Conservation (phyloP, 1,140 invertebrate genomes). For the Steinernema feltiae region DNA sequence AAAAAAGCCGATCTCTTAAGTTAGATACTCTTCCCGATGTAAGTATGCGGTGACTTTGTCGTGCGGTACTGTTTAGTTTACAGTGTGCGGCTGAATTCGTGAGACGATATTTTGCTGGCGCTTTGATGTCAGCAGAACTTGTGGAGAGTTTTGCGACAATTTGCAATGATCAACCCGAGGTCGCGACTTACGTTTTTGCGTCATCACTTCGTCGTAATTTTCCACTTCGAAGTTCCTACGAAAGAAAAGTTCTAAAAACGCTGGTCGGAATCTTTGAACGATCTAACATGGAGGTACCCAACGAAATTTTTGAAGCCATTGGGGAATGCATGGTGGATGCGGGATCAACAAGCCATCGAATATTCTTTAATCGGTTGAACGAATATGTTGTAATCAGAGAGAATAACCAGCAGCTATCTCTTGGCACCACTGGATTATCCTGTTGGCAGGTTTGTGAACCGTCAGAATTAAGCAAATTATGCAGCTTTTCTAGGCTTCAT, state of each 20-base stretch:
- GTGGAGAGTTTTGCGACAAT: not conserved
- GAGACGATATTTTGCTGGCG: not conserved
- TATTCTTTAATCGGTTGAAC: not conserved
- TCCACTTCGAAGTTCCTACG: not conserved
- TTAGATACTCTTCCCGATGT: not conserved
- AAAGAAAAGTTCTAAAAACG: not conserved
- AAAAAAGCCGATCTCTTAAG: not conserved
- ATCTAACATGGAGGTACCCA: not conserved
- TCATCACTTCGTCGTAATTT: not conserved
- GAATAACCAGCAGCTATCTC: not conserved
- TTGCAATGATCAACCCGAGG: not conserved
- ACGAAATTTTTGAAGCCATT: not conserved
- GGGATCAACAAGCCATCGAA: not conserved
- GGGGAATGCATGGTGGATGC: not conserved
- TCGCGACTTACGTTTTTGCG: not conserved
- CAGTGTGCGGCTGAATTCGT: not conserved
- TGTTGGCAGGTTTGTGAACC: constrained; percentile 3
- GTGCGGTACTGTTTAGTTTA: not conserved
- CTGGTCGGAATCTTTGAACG: not conserved
- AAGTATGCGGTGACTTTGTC: not conserved
- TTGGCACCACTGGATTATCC: not conserved
- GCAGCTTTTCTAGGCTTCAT: not conserved
- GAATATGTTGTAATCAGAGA: not conserved
- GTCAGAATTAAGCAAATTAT: not conserved
- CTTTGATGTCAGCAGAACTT: not conserved